Evolutionary conservation across 2,113 vertebrate species (phyloP).

Genomic region (Xenopus borealis): DNA sequence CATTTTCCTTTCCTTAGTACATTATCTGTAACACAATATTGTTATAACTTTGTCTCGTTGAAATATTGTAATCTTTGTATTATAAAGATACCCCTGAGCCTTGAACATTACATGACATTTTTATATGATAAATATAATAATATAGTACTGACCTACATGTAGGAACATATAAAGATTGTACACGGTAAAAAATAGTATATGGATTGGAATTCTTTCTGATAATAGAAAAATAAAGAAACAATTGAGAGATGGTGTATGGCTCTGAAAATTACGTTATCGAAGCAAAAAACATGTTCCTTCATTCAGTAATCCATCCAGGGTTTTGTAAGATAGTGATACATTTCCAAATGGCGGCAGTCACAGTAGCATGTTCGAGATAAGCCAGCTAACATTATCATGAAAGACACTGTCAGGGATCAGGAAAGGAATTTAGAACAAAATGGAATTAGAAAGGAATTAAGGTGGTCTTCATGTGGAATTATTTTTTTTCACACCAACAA

Average conservation of each 20-base stretch:
- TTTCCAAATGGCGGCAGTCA: conserved; percentile 22
- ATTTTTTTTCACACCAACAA: not conserved
- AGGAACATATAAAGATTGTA: too few relatives aligned
- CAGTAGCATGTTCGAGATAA: conserved; percentile 32
- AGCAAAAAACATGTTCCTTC: conserved; percentile 16
- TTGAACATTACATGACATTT: too few relatives aligned
- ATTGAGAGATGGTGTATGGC: not conserved
- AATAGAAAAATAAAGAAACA: conserved; percentile 39
- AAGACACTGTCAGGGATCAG: conserved; percentile 24
- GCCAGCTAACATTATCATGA: conserved; percentile 28
- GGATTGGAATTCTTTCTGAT: conserved; percentile 3
- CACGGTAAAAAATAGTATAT: not conserved
- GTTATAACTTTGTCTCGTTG: too few relatives aligned
- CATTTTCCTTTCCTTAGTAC: too few relatives aligned
- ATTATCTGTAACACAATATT: too few relatives aligned
- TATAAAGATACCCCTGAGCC: too few relatives aligned
- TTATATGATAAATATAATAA: too few relatives aligned
- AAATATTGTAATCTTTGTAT: too few relatives aligned
- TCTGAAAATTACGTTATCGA: conserved; percentile 28
- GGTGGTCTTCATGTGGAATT: conserved; percentile 11
- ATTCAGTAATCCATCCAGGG: conserved; percentile 27
- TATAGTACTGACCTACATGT: too few relatives aligned
- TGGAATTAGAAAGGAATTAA: conserved; percentile 22
- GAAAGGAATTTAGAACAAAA: conserved; percentile 26
- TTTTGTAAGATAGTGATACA: conserved; percentile 24